Conservation (phyloP, 2,797 vertebrate species). For the Labeo calbasu region DNA sequence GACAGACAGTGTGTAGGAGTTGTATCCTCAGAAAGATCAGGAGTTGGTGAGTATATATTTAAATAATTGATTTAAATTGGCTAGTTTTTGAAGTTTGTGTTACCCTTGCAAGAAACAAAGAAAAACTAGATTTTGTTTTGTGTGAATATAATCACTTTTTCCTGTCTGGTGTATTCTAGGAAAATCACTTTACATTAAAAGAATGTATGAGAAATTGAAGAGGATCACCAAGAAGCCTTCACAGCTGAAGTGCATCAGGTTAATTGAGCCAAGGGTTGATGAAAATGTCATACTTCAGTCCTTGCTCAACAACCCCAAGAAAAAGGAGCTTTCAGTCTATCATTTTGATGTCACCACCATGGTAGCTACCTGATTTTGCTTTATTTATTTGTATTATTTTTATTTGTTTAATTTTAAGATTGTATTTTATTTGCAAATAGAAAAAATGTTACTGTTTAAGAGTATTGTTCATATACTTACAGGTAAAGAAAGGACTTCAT, state of each 20-base stretch:
- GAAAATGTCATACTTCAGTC: constrained; percentile 84
- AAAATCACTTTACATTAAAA: constrained; percentile 91
- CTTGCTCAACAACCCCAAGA: constrained; percentile 72
- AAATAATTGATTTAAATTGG: neutral
- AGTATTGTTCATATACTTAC: constrained; percentile 23
- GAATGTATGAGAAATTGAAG: constrained; percentile 80
- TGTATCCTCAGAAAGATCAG: constrained; percentile 88
- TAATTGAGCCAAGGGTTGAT: constrained; percentile 85
- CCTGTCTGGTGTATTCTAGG: constrained; percentile 72
- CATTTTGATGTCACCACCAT: constrained; percentile 94
- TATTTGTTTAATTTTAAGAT: neutral
- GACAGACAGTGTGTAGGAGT: constrained; percentile 83
- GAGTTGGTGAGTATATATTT: constrained; percentile 84
- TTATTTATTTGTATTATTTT: neutral
- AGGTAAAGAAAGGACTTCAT: constrained; percentile 89
- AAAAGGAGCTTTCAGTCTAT: constrained; percentile 80
- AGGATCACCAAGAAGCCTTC: constrained; percentile 58
- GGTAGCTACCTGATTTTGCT: constrained; percentile 71
- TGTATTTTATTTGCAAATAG: neutral
- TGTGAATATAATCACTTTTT: neutral
- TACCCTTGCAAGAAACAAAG: neutral
- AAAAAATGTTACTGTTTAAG: constrained; percentile 35
- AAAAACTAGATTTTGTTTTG: neutral
- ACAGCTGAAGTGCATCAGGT: constrained; percentile 81
- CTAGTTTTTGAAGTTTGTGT: neutral